These are phyloP conservation scores for Agrotis ipsilon DNA, from an alignment of 2,888 invertebrate species.

Conservation along the genomic window DNA sequence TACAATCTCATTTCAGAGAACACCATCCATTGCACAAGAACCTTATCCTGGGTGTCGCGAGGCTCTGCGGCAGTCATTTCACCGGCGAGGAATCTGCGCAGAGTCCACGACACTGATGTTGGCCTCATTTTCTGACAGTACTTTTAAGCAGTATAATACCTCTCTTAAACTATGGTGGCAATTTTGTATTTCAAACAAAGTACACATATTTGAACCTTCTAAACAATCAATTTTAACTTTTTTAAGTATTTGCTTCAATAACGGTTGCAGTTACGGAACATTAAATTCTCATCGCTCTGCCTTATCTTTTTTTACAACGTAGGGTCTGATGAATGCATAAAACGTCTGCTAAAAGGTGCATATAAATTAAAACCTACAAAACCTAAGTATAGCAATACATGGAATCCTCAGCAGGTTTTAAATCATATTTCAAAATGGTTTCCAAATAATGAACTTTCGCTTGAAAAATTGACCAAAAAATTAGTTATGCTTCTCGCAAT, in stretches of 20 bases:
- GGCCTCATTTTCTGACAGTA: not conserved
- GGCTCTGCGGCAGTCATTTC: constrained; percentile 7
- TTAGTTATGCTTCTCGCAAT: not conserved
- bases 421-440: not conserved
- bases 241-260: not conserved
- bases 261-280: no score
- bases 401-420: constrained; percentile 5
- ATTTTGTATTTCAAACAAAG: not conserved
- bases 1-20: constrained; percentile 1
- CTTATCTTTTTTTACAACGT: no score
- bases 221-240: not conserved
- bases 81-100: constrained; percentile 1
- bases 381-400: constrained; percentile 8
- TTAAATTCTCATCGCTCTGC: no score
- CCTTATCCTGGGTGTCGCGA: constrained; percentile 18
- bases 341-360: no score
- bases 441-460: not conserved
- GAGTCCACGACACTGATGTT: not conserved
- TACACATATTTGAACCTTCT: not conserved
- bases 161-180: not conserved
- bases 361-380: not conserved
- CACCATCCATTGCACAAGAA: not conserved
- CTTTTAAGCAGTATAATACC: constrained; percentile 5
- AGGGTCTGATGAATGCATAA: no score
- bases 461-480: constrained; percentile 5